Base-by-base conservation (phyloP, 2,888 invertebrate genomes). In the Andrena flavipes region DNA sequence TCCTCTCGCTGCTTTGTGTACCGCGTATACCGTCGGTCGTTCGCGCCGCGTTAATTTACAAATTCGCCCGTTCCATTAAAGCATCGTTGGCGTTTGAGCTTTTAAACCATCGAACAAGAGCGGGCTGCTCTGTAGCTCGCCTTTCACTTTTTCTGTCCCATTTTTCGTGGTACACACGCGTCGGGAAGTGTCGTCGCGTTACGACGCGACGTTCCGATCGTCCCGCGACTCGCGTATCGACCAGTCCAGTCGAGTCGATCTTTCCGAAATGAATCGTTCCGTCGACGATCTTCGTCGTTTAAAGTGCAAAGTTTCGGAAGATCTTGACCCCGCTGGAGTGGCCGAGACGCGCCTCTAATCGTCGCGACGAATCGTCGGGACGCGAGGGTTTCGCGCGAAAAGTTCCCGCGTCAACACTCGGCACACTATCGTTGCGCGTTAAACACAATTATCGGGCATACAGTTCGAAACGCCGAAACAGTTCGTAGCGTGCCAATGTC, bases 31-130 rank as follows among this genome's bases (percentile, higher is more conserved):
- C 69, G 81, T 84, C 85, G 86, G 86, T 83, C 87, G 80, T 42
- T 42, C 42, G 42, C 85, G 81, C 70, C 76, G 84, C 78, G 88
- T 85, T 86, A 81, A 86, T 85, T 87, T 88, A 87, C 87, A 88
- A 87, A 90, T 88, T 86, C 85, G 76, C 77, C 83, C 86, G 80
- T 86, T 82, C 84, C 86, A 84, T 86, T 87, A 84, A 84, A 81
- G 74, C 62, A 79, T 79, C 84, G 80, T 69, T 82, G 54, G 70
- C 60, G 79, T 80, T 72, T 49, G 82, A 72, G 80, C 76, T 86
- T 85, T 88, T 76, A 71, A 82, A 86, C 82, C 82, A 74, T 73
- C 74, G 78, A 82, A 88, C 84, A 86, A 84, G 82, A 84, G 88
- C 77, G 64, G 26, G 60, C 49, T 23, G 29, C 59, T 30, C 63